Evolutionary conservation across 2,113 vertebrate genomes (phyloP), one percentile per base, ranked within the genome.

Genomic region (Panthera tigris): DNA sequence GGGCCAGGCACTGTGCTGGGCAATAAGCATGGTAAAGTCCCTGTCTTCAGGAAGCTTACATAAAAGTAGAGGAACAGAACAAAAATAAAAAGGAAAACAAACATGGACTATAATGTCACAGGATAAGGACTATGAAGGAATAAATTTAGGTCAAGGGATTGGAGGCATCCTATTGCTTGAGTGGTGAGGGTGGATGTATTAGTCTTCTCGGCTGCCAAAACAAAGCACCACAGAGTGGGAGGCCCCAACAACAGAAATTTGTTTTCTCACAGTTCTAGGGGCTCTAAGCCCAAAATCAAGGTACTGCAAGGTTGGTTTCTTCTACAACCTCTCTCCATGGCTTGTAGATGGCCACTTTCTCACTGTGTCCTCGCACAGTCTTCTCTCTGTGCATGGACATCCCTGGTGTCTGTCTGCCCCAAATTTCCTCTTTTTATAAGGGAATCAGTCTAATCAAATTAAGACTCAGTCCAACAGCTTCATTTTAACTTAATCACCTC

Each of bases 181-280:
- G 31, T 36, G 66, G 4, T 68, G 9, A 76, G 19, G 12, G 5
- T 41, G 18, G 41, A 6, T 16, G 2, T 16, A 68, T 76, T 33
- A 12, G 11, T 80, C 36, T 76, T 2, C 29, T 33, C 10, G 2
- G 9, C 18, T 7, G 4, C 55, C 7, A 12, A 6, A 61, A 45
- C 9, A n/a, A 61, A 81, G 31, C 7, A 18, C 0, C 25, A 68
- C 1, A 25, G 23, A 41, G 8, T 73, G 6, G 39, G 36, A 7
- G 61, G 33, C 16, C 85, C 57, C 45, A 33, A 71, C 41, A 92
- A 31, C 0, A 92, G 79, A 95, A 48, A 87, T 50, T 36, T 57
- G 66, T 71, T 90, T 84, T 69, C 63, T 91, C 55, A 74, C 73
- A n/a, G 21, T 68, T 45, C 45, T 23, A 55, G 55, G 92, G 27